Conservation (phyloP, 2,888 invertebrate genomes). For the Hemaris fuciformis region DNA sequence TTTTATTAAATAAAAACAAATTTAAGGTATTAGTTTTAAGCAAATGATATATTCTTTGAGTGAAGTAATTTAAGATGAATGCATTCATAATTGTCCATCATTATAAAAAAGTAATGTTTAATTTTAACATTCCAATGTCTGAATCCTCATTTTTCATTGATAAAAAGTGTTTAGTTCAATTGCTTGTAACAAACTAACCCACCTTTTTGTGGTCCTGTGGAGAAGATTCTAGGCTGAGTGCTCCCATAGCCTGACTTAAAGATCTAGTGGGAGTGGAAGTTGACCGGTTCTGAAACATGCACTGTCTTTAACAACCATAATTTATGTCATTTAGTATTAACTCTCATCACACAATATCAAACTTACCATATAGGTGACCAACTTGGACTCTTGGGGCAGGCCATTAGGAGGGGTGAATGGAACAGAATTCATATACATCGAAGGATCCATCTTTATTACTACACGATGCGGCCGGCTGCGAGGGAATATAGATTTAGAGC, state of each 20-base stretch:
- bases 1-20: no score
- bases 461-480: constrained; percentile 4
- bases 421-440: constrained; percentile 76
- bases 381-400: constrained; percentile 91
- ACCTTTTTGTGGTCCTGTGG: constrained; percentile 62
- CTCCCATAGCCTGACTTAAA: constrained; percentile 56
- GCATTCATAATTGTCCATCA: no score
- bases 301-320: not conserved
- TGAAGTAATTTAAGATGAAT: no score
- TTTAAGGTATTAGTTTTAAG: no score
- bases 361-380: constrained; percentile 91
- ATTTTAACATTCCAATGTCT: no score
- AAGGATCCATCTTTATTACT: constrained; percentile 84
- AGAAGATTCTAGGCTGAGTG: constrained; percentile 60
- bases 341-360: constrained; percentile 3
- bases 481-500: not conserved
- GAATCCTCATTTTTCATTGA: no score
- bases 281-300: constrained; percentile 59
- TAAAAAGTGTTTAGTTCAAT: no score
- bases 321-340: not conserved
- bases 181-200: no score
- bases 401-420: constrained; percentile 86
- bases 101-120: not conserved
- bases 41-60: no score
- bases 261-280: constrained; percentile 56